Conservation (phyloP, 1,140 invertebrate species). For the Gryllus bimaculatus region DNA sequence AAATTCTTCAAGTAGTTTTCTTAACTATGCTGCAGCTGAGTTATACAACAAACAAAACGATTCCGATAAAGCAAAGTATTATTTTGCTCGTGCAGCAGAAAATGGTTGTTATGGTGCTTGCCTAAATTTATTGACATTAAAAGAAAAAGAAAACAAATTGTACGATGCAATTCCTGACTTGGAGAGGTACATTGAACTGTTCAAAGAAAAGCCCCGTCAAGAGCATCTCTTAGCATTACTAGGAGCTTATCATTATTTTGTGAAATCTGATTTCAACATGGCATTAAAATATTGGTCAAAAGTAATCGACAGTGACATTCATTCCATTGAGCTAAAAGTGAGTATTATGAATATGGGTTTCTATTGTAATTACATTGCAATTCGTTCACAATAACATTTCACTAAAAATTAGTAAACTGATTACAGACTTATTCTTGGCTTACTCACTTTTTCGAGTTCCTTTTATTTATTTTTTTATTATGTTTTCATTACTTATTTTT, state of each 20-base stretch:
- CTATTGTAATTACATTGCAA: neutral
- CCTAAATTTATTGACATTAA: neutral
- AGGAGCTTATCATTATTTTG: neutral
- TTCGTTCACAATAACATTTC: neutral
- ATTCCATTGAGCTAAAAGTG: neutral
- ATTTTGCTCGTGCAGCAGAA: neutral
- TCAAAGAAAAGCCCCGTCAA: neutral
- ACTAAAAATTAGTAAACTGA: neutral
- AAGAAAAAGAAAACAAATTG: neutral
- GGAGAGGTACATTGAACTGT: neutral
- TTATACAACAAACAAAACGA: neutral
- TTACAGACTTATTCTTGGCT: too few species aligned
- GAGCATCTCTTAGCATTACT: neutral
- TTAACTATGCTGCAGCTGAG: neutral
- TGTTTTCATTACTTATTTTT: too few species aligned
- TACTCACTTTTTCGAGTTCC: too few species aligned
- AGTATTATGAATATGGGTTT: neutral
- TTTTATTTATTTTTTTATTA: too few species aligned
- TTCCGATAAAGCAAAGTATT: neutral
- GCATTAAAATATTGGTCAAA: neutral
- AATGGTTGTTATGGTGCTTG: neutral
- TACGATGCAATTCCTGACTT: neutral
- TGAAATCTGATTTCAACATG: neutral
- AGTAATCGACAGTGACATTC: neutral
- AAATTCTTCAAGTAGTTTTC: constrained; percentile 13